These are phyloP conservation scores for Cacatua alba DNA, from an alignment of 2,113 vertebrate species.

Conservation along the genomic window DNA sequence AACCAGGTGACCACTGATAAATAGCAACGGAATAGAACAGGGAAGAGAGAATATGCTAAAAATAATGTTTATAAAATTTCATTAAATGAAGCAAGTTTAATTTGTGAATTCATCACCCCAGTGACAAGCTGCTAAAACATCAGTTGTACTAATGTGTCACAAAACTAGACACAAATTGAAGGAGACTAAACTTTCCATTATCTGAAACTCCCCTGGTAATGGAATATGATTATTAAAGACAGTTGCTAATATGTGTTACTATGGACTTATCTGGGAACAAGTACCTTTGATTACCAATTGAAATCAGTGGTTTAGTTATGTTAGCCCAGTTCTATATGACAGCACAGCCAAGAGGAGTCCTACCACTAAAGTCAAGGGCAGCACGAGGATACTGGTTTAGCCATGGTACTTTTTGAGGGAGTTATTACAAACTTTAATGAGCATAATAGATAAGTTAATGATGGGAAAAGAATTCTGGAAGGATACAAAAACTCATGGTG, in stretches of 20 bases:
- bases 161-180: constrained; percentile 68
- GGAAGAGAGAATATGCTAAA: constrained; percentile 25
- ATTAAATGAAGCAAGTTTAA: constrained; percentile 17
- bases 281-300: constrained; percentile 47
- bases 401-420: neutral
- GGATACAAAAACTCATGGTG: neutral
- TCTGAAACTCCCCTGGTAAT: constrained; percentile 40
- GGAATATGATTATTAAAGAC: constrained; percentile 59
- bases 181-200: constrained; percentile 72
- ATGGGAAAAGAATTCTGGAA: neutral
- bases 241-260: constrained; percentile 55
- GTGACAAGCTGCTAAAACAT: constrained; percentile 61
- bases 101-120: constrained; percentile 67
- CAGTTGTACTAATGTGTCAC: constrained; percentile 57
- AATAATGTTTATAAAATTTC: constrained; percentile 58
- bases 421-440: neutral
- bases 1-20: neutral
- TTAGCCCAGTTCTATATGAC: neutral
- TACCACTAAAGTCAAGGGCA: neutral
- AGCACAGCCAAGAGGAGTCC: neutral
- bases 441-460: neutral
- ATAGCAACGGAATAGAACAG: neutral
- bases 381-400: neutral
- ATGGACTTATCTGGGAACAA: constrained; percentile 41
- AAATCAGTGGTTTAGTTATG: constrained; percentile 15